phyloP scores from a whole-genome alignment of 2,888 invertebrate genomes.

The Macrostomum cliftonense region DNA sequence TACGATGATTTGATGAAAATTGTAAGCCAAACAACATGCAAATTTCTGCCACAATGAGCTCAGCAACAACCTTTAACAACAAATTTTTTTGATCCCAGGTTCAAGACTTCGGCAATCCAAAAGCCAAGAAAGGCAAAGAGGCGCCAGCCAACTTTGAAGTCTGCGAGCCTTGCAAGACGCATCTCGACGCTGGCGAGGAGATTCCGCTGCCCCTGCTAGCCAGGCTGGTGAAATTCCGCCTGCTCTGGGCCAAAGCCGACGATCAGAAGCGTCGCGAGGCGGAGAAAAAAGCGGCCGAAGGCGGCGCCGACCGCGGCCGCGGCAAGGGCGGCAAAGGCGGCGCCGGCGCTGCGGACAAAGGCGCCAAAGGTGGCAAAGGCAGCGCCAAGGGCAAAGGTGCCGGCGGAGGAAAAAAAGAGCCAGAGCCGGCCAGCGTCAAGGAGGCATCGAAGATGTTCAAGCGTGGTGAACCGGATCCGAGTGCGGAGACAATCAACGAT shows the following conservation, averaged over 20 bases:
- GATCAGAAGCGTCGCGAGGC: slow-evolving; percentile 24
- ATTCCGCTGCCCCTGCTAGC: slow-evolving; percentile 29
- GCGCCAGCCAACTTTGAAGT: slow-evolving; percentile 27
- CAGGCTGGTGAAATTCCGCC: slow-evolving; percentile 30
- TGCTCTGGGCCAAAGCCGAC: slow-evolving; percentile 25
- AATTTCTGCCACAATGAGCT: no score
- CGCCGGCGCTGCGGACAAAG: slow-evolving; percentile 14
- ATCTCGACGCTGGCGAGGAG: slow-evolving; percentile 29
- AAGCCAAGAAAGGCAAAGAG: slow-evolving; percentile 30
- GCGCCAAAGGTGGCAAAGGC: slow-evolving; percentile 20
- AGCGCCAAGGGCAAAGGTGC: slow-evolving; percentile 23
- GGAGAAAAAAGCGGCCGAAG: slow-evolving; percentile 24
- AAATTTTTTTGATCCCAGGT: slow-evolving; percentile 17
- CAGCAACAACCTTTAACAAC: no score
- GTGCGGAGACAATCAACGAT: slow-evolving; percentile 35
- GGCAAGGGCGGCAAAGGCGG: slow-evolving; percentile 12
- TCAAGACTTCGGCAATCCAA: slow-evolving; percentile 30
- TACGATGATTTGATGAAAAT: no score
- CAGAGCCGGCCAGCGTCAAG: slow-evolving; percentile 30
- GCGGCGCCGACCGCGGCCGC: neutral
- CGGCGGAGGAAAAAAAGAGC: slow-evolving; percentile 29
- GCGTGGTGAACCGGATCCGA: slow-evolving; percentile 32
- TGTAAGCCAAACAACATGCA: no score
- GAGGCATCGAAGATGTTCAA: slow-evolving; percentile 32
- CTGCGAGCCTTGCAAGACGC: slow-evolving; percentile 28